A percentile compares a stretch with the other conserved stretches of the same genome.
Evolutionary conservation across 2,113 vertebrate species (phyloP).

Genomic region (Thamnaconus septentrionalis): DNA sequence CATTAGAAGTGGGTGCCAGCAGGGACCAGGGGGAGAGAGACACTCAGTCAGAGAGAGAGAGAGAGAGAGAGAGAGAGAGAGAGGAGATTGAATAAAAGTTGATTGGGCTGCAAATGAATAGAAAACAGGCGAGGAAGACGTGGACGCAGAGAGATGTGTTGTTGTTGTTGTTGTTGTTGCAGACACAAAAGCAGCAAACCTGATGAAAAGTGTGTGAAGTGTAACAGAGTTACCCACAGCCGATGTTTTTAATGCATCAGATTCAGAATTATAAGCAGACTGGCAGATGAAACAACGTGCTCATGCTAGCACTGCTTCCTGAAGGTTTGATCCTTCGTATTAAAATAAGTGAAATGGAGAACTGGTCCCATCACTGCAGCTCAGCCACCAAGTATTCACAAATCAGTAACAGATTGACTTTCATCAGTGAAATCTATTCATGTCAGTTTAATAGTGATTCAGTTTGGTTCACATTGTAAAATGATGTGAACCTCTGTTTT

Average conservation of each 20-base stretch:
- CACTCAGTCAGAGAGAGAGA: neutral
- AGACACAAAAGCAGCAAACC: conserved; percentile 1
- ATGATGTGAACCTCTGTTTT: too few relatives aligned
- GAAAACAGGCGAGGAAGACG: conserved; percentile 26
- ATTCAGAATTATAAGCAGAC: conserved; percentile 13
- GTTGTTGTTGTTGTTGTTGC: neutral
- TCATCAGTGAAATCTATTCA: too few relatives aligned
- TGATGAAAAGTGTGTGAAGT: conserved; percentile 49
- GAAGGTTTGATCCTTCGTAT: too few relatives aligned
- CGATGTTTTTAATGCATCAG: conserved; percentile 25
- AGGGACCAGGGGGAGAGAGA: conserved; percentile 28
- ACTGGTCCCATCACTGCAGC: neutral
- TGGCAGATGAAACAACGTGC: neutral
- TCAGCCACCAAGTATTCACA: neutral
- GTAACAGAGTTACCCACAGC: conserved; percentile 4
- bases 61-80: neutral
- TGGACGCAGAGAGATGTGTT: conserved; percentile 17
- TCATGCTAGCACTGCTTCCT: too few relatives aligned
- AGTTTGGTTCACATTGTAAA: too few relatives aligned
- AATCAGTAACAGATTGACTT: neutral
- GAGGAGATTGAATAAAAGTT: conserved; percentile 35
- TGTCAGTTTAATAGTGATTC: too few relatives aligned
- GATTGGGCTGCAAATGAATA: conserved; percentile 40
- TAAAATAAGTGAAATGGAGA: too few relatives aligned
- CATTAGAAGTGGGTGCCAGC: conserved; percentile 57